Percentiles rank a stretch among this genome's conserved stretches.
Conservation (phyloP, 1,140 invertebrate genomes). For the Macrocentrus cingulum region DNA sequence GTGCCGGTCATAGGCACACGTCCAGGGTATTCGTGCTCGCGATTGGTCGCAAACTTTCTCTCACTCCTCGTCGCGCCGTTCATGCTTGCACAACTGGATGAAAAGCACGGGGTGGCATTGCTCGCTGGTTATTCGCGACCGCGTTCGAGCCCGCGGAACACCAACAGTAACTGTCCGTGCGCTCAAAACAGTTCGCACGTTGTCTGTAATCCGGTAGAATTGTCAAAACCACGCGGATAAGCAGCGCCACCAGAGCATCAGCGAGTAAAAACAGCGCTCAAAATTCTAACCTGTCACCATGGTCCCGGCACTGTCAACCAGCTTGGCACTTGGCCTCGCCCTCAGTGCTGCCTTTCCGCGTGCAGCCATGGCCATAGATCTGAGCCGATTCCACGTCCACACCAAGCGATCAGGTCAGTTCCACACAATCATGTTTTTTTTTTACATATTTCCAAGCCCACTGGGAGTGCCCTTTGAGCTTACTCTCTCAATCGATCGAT, state of each 20-base stretch:
- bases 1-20: slow-evolving; percentile 6
- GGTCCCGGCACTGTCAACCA: slow-evolving; percentile 36
- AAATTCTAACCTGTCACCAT: no score
- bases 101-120: slow-evolving; percentile 5
- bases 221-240: no score
- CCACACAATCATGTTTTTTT: slow-evolving; percentile 12
- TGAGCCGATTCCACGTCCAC: slow-evolving; percentile 66
- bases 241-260: no score
- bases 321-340: slow-evolving; percentile 45
- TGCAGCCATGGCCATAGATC: slow-evolving; percentile 65
- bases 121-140: slow-evolving; percentile 24
- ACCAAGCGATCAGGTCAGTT: slow-evolving; percentile 68
- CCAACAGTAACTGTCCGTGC: not conserved
- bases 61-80: not conserved
- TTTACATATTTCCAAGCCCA: not conserved
- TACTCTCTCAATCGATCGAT: slow-evolving; percentile 27
- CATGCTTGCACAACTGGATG: not conserved
- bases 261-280: no score
- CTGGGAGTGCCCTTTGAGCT: slow-evolving; percentile 32
- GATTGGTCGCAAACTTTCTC: slow-evolving; percentile 25
- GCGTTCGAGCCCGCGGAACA: slow-evolving; percentile 21
- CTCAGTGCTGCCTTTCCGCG: slow-evolving; percentile 59
- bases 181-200: not conserved
- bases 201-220: no score
- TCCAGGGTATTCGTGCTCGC: not conserved